Base-by-base conservation (phyloP, 2,797 vertebrate genomes). In the Argyrosomus regius region DNA sequence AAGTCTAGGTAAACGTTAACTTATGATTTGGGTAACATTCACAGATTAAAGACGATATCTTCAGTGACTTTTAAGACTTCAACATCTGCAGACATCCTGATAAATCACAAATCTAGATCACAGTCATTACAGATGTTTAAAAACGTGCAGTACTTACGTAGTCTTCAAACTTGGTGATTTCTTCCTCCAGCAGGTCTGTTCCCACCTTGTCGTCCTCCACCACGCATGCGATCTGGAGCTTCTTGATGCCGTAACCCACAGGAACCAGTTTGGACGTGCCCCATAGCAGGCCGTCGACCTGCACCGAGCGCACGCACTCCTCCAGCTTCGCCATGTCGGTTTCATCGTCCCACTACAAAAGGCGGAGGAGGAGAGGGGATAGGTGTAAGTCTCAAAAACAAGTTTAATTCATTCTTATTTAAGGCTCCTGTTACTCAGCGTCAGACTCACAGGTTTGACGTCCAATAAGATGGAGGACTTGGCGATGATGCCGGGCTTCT, bases 191-290 rank as follows among this genome's bases (percentile, higher is more conserved):
- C 78, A 97, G 66, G 93, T 99, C 98, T 0, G 97, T 98, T 45
- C 98, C 98, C 0, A 99, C 97, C 87, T 99, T 99, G 87, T 99
- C 98, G 0, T 99, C 98, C 82, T 99, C 98, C 43, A 99, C 98
- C 69, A 99, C 98, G 0, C 98, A 99, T 22, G 96, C 94, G 77
- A 99, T 99, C 93, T 99, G 98, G 48, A 99, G 97, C 86, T 99
- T 99, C 75, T 94, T 97, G 89, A 99, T 98, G 62, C 98, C 98
- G 0, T 98, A 99, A 31, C 98, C 98, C 0, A 99, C 98, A 0
- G 98, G 96, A 56, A 99, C 95, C 88, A 99, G 96, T 62, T 98
- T 99, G 84, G 98, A 99, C n/a, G 89, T 93, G 1, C 98, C 98
- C 98, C 98, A 99, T 12, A 98, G 86, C 64, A 99, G 85, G 0